phyloP scores from a whole-genome alignment of 2,888 invertebrate genomes.

The Troides aeacus region DNA sequence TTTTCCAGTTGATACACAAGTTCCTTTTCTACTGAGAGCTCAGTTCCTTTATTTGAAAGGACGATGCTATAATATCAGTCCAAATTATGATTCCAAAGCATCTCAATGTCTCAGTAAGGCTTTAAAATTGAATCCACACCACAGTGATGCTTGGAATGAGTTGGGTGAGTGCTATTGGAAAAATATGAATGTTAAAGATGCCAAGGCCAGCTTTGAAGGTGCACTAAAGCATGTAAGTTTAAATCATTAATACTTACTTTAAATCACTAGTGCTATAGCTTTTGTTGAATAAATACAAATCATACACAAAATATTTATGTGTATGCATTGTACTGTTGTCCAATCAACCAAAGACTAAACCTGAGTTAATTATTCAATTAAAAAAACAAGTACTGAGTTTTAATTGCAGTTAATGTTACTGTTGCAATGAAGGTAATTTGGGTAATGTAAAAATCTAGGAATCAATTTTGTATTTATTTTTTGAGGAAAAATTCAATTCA shows the following conservation, averaged over 20 bases:
- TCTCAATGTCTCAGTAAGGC: slow-evolving; percentile 89
- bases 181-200: slow-evolving; percentile 88
- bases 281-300: no score
- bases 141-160: slow-evolving; percentile 93
- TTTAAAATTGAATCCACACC: slow-evolving; percentile 89
- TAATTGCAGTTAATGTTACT: no score
- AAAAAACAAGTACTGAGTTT: no score
- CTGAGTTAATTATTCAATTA: no score
- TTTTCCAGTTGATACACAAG: slow-evolving; percentile 51
- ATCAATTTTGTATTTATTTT: no score
- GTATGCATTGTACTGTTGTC: no score
- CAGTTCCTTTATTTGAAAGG: slow-evolving; percentile 87
- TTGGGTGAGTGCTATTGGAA: slow-evolving; percentile 95
- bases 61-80: slow-evolving; percentile 85
- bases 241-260: not conserved
- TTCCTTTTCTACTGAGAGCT: slow-evolving; percentile 65
- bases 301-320: no score
- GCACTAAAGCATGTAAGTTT: slow-evolving; percentile 84
- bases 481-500: no score
- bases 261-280: no score
- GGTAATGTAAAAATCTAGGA: no score
- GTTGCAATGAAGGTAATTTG: no score
- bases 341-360: no score
- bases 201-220: slow-evolving; percentile 90
- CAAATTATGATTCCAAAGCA: slow-evolving; percentile 84